Percentiles rank a stretch among this genome's conserved stretches.
These are phyloP conservation scores for Homarus americanus DNA, from an alignment of 1,140 invertebrate genomes.

Conservation along the genomic window DNA sequence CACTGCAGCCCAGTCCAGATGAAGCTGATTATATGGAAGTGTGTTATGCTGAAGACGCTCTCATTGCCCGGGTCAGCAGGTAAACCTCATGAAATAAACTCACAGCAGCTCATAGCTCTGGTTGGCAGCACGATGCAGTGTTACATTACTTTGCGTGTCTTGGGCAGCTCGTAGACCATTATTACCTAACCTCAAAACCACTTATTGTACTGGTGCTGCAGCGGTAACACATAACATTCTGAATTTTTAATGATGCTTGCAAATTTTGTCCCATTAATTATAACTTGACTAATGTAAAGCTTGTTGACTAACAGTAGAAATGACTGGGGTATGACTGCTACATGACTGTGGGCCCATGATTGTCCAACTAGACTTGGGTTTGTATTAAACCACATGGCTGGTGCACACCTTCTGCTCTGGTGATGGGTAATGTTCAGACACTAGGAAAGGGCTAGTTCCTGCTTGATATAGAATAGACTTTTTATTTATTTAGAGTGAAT, in stretches of 20 bases:
- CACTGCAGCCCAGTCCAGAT: slow-evolving; percentile 45
- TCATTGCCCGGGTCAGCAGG: slow-evolving; percentile 36
- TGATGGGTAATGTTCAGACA: not conserved
- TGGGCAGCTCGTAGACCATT: not conserved
- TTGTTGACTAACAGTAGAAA: not conserved
- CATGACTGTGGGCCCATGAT: too few relatives aligned
- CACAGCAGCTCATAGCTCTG: not conserved
- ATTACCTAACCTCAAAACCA: not conserved
- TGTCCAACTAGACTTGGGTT: not conserved
- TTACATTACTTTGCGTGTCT: slow-evolving; percentile 10
- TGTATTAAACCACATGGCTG: not conserved
- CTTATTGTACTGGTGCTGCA: not conserved
- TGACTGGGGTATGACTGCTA: not conserved
- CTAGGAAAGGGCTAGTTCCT: too few relatives aligned
- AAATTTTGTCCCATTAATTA: too few relatives aligned
- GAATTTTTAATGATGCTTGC: not conserved
- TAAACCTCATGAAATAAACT: slow-evolving; percentile 25
- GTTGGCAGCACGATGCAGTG: not conserved
- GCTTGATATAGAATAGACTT: too few relatives aligned
- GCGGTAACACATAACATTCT: not conserved
- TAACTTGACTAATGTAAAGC: too few relatives aligned
- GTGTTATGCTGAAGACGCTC: slow-evolving; percentile 64
- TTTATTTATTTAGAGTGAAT: too few relatives aligned
- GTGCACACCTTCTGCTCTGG: not conserved
- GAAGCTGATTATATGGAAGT: slow-evolving; percentile 64